phyloP scores from a whole-genome alignment of 1,140 invertebrate species.

The Mylabris phalerata region DNA sequence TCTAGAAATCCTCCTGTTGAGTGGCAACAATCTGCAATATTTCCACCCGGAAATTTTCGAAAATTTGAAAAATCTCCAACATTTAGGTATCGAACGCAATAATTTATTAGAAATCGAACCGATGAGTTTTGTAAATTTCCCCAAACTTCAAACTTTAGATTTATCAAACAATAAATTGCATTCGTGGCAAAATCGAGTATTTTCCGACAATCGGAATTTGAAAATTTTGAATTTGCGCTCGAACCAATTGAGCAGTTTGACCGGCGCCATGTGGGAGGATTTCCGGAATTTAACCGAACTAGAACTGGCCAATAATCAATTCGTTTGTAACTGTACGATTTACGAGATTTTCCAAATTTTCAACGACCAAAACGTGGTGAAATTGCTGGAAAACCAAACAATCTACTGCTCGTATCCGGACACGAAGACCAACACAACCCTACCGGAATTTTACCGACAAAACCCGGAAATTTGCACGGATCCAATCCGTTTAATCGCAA shows the following conservation, averaged over 20 bases:
- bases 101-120: constrained; percentile 42
- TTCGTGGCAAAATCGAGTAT: constrained; percentile 46
- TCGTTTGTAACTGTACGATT: constrained; percentile 49
- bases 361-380: not conserved
- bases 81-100: constrained; percentile 47
- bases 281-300: constrained; percentile 44
- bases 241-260: constrained; percentile 50
- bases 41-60: constrained; percentile 45
- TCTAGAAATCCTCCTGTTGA: constrained; percentile 45
- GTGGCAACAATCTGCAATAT: constrained; percentile 45
- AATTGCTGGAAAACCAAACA: not conserved
- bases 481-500: constrained; percentile 1
- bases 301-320: constrained; percentile 47
- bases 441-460: constrained; percentile 2
- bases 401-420: constrained; percentile 8
- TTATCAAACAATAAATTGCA: constrained; percentile 46
- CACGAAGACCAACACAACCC: constrained; percentile 11
- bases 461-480: constrained; percentile 4
- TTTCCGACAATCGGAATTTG: constrained; percentile 39
- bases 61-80: constrained; percentile 45
- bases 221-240: constrained; percentile 41
- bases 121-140: constrained; percentile 43
- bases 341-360: constrained; percentile 34
- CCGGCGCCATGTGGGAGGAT: constrained; percentile 50
- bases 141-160: constrained; percentile 43